A percentile compares a stretch with the other conserved stretches of the same genome.
These are phyloP conservation scores for Hirudo medicinalis DNA, from an alignment of 1,140 invertebrate species.

Conservation along the genomic window DNA sequence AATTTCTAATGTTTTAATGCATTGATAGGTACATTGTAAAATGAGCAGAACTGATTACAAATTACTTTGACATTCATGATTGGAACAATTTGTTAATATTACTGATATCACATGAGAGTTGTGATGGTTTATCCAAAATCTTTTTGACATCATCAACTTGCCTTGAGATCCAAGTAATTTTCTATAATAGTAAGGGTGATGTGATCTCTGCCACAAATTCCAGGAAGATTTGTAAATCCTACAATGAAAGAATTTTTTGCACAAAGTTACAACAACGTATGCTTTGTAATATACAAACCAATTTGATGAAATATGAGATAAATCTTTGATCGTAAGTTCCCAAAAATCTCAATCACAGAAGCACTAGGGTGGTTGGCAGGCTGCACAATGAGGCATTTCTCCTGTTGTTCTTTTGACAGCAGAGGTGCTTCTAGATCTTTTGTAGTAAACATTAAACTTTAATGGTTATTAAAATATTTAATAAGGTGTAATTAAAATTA, in stretches of 20 bases:
- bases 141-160: slow-evolving; percentile 16
- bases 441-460: slow-evolving; percentile 1
- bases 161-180: slow-evolving; percentile 42
- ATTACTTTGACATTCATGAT: background rate
- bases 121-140: too few species aligned
- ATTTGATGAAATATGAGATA: slow-evolving; percentile 41
- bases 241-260: slow-evolving; percentile 4
- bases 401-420: slow-evolving; percentile 35
- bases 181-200: slow-evolving; percentile 40
- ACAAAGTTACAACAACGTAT: background rate
- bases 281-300: slow-evolving; percentile 25
- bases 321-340: slow-evolving; percentile 41
- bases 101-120: background rate
- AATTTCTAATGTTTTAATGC: too few species aligned
- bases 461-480: too few species aligned
- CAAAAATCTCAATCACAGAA: slow-evolving; percentile 39
- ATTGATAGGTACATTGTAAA: too few species aligned
- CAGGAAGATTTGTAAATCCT: slow-evolving; percentile 39
- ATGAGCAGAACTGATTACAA: too few species aligned
- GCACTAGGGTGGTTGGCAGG: slow-evolving; percentile 34
- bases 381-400: slow-evolving; percentile 30
- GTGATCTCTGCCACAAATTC: slow-evolving; percentile 38
- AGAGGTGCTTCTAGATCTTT: slow-evolving; percentile 32
- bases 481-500: background rate
- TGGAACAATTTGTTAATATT: background rate